phyloP scores from a whole-genome alignment of 2,113 vertebrate genomes.

The Platichthys stellatus region DNA sequence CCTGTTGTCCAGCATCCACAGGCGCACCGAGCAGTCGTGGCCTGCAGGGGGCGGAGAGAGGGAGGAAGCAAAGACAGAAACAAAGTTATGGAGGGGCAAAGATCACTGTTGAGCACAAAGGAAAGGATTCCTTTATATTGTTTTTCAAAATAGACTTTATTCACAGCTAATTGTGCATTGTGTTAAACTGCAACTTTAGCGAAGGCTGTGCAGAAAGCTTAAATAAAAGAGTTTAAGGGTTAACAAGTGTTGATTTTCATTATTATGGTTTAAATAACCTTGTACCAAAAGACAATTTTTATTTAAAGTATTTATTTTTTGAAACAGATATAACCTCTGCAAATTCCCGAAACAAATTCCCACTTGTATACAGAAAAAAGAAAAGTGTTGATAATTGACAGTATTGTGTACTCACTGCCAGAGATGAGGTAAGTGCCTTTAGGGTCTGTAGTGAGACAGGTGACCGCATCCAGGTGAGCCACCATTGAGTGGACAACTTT shows the following conservation, averaged over 20 bases:
- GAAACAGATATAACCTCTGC: too few species aligned
- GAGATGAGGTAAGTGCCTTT: constrained; percentile 93
- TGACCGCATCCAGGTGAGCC: constrained; percentile 91
- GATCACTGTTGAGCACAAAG: background rate
- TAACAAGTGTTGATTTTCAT: too few species aligned
- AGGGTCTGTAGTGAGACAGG: constrained; percentile 91
- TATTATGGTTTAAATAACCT: background rate
- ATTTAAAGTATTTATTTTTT: too few species aligned
- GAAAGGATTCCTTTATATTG: background rate
- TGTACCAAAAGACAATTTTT: background rate
- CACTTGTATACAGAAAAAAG: background rate
- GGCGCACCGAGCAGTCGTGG: constrained; percentile 93
- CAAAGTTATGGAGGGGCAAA: background rate
- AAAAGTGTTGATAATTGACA: background rate
- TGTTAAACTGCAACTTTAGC: background rate
- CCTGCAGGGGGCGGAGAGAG: constrained; percentile 72
- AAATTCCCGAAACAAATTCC: too few species aligned
- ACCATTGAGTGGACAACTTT: constrained; percentile 92
- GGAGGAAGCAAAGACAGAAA: constrained; percentile 8
- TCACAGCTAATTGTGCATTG: background rate
- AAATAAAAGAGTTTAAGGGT: too few species aligned
- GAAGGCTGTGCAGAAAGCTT: background rate
- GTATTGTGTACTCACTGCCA: constrained; percentile 85
- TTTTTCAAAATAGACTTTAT: background rate
- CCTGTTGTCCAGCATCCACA: constrained; percentile 93